Evolutionary conservation across 2,888 invertebrate genomes (phyloP), one percentile per base, ranked within the genome.

Genomic region (Torymus aiolomorphi): DNA sequence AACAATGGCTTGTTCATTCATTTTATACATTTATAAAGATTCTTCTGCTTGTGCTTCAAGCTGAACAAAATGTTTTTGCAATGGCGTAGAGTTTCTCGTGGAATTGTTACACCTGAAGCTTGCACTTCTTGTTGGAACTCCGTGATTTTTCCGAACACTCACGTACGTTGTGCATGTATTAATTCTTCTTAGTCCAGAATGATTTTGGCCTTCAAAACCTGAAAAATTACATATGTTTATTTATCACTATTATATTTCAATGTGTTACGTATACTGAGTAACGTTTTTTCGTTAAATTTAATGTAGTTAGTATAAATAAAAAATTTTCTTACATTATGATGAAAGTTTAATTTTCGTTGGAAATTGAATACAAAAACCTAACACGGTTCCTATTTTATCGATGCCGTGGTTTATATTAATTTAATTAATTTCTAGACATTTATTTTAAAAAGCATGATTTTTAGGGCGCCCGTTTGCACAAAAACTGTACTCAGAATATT

Each of bases 161-260:
- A 93, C 91, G 89, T 93, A 93, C 2, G 93, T 93, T 78, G 93
- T 93, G 88, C 92, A 93, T 18, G 94, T 94, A 89, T 94, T 93
- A 87, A 92, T 93, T 82, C 94, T 91, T 83, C 93, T 93, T 24
- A 94, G 90, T 81, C 92, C 90, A 80, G 92, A 92, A 83, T 92
- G 92, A 86, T 93, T 92, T n/a, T 90, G 90, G 14, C 89, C 90
- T 75, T 91, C 91, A 24, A 88, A 82, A 76, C 91, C 91, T 92
- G 88, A 12, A 89, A 88, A 72, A 16, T 59, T 16, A 59, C n/a
- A 16, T 16, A 59, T 18, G 24, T 18, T 63, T 16, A 51, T 42
- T 66, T 16, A 31, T 61, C 18, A 56, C 56, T 14, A 16, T 14
- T 16, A 71, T n/a, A 63, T 20, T 52, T 16, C 13, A 1, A 20